Percentiles rank a stretch among this genome's conserved stretches.
phyloP scores from a whole-genome alignment of 2,113 vertebrate species.

The Caranx ignobilis region DNA sequence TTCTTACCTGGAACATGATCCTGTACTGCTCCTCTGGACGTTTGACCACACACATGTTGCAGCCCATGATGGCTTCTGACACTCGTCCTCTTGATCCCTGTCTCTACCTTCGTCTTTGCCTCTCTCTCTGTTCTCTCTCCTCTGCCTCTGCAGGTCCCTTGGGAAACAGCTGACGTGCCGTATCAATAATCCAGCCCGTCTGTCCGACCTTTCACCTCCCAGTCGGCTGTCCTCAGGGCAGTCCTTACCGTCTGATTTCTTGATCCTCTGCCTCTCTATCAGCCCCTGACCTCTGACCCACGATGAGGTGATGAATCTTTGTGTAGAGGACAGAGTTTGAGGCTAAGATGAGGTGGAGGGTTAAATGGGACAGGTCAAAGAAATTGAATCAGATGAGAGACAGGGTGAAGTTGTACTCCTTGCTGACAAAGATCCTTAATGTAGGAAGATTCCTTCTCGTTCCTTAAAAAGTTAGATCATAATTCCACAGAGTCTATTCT shows the following conservation, averaged over 20 bases:
- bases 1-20: slow-evolving; percentile 89
- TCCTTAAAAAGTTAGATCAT: background rate
- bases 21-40: slow-evolving; percentile 91
- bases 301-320: background rate
- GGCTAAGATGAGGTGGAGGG: background rate
- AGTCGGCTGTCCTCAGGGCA: background rate
- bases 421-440: background rate
- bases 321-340: background rate
- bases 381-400: background rate
- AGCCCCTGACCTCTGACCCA: slow-evolving; percentile 20
- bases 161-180: background rate
- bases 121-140: slow-evolving; percentile 4
- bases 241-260: background rate
- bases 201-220: slow-evolving; percentile 10
- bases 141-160: slow-evolving; percentile 1
- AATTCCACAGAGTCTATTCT: background rate
- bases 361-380: background rate
- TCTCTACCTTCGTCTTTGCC: background rate
- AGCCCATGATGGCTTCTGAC: slow-evolving; percentile 83
- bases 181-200: slow-evolving; percentile 28
- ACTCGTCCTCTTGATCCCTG: background rate
- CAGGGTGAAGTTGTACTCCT: background rate
- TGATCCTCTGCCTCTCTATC: background rate
- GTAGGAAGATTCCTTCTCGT: background rate
- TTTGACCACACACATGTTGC: slow-evolving; percentile 91